phyloP scores from a whole-genome alignment of 2,113 vertebrate species.

The Vulpes lagopus region DNA sequence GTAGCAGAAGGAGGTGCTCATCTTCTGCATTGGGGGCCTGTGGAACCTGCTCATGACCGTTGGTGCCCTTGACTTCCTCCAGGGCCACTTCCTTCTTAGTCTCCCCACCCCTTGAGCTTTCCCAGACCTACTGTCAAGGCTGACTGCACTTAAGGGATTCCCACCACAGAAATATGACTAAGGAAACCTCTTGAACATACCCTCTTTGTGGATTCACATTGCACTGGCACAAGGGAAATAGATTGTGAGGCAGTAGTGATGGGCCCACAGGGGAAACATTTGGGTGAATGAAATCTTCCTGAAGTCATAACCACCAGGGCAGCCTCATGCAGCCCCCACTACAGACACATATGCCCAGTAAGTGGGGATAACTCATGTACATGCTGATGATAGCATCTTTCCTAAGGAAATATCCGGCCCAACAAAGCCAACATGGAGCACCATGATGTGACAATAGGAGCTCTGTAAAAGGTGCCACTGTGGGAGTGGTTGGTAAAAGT shows the following conservation, averaged over 20 bases:
- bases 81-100: background rate
- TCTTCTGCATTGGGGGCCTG: background rate
- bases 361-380: background rate
- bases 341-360: background rate
- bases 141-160: background rate
- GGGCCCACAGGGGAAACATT: background rate
- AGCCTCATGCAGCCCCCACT: background rate
- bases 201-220: background rate
- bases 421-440: background rate
- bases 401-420: background rate
- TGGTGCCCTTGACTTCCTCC: background rate
- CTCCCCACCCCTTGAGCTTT: background rate
- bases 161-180: background rate
- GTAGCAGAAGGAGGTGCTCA: background rate
- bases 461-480: background rate
- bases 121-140: background rate
- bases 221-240: background rate
- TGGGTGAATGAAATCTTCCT: background rate
- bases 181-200: background rate
- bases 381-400: background rate
- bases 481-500: background rate
- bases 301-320: background rate
- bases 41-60: background rate
- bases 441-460: background rate
- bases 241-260: background rate